A percentile compares a stretch with the other conserved stretches of the same genome.
These are phyloP conservation scores for Eupithecia inturbata DNA, from an alignment of 2,888 invertebrate genomes.

Conservation along the genomic window DNA sequence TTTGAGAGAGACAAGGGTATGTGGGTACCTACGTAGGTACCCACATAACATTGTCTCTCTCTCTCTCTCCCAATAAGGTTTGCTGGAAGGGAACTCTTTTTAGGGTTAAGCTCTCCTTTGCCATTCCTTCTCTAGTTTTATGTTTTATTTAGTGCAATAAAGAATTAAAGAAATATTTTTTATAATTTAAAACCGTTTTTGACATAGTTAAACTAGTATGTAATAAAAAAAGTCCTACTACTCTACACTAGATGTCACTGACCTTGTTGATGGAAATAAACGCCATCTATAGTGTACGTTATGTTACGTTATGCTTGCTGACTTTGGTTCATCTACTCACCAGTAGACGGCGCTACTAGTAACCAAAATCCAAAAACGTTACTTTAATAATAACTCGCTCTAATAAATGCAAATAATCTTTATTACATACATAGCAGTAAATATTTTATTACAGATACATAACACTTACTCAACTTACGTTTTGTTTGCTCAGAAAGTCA, in stretches of 20 bases:
- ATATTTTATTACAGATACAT: neutral
- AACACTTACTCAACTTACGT: neutral
- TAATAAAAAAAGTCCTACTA: slow-evolving; percentile 24
- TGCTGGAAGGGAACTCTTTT: too few relatives aligned
- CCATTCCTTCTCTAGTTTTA: too few relatives aligned
- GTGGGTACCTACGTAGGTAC: too few relatives aligned
- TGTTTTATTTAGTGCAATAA: too few relatives aligned
- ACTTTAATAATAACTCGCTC: neutral
- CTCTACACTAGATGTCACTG: slow-evolving; percentile 52
- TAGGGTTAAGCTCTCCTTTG: too few relatives aligned
- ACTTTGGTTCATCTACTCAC: slow-evolving; percentile 14
- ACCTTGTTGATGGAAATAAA: slow-evolving; percentile 2
- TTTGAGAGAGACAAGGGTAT: too few relatives aligned
- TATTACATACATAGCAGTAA: neutral
- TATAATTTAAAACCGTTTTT: too few relatives aligned
- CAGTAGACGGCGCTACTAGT: slow-evolving; percentile 32
- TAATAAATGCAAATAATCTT: neutral
- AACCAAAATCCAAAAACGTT: neutral
- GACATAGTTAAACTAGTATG: too few relatives aligned
- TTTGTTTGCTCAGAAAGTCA: neutral
- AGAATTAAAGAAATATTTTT: too few relatives aligned
- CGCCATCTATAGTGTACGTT: slow-evolving; percentile 28
- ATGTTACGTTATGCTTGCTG: neutral
- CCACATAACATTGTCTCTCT: too few relatives aligned
- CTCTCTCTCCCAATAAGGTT: too few relatives aligned